phyloP scores from a whole-genome alignment of 1,140 invertebrate genomes.

The Notospermus geniculatus region DNA sequence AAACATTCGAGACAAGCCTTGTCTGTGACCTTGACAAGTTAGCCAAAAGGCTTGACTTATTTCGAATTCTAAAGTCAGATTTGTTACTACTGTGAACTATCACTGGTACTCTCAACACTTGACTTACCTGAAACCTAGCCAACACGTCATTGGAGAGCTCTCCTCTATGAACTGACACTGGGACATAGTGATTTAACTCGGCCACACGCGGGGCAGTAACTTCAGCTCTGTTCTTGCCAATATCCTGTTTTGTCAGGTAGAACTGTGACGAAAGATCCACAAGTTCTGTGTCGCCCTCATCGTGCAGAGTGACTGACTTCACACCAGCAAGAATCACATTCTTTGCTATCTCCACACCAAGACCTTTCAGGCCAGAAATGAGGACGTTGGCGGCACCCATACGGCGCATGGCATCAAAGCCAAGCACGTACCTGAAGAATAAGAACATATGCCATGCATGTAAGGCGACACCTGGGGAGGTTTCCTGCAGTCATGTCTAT shows the following conservation, averaged over 20 bases:
- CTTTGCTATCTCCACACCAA: constrained; percentile 97
- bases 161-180: constrained; percentile 69
- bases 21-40: too few species aligned
- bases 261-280: constrained; percentile 67
- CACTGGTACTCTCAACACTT: too few species aligned
- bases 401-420: constrained; percentile 95
- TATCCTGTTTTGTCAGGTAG: constrained; percentile 78
- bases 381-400: constrained; percentile 94
- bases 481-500: not conserved
- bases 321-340: constrained; percentile 97
- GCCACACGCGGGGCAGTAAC: constrained; percentile 75
- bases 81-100: too few species aligned
- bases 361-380: constrained; percentile 90
- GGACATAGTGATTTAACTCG: constrained; percentile 93
- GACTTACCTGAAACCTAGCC: constrained; percentile 67
- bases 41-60: too few species aligned
- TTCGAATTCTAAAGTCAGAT: too few species aligned
- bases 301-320: constrained; percentile 95
- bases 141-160: constrained; percentile 77
- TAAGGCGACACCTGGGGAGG: too few species aligned
- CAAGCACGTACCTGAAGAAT: constrained; percentile 73
- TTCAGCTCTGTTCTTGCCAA: constrained; percentile 86
- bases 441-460: too few species aligned
- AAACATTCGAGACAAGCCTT: too few species aligned
- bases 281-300: constrained; percentile 58